These are phyloP conservation scores for Panopea generosa DNA, from an alignment of 2,888 invertebrate species.

Conservation along the genomic window DNA sequence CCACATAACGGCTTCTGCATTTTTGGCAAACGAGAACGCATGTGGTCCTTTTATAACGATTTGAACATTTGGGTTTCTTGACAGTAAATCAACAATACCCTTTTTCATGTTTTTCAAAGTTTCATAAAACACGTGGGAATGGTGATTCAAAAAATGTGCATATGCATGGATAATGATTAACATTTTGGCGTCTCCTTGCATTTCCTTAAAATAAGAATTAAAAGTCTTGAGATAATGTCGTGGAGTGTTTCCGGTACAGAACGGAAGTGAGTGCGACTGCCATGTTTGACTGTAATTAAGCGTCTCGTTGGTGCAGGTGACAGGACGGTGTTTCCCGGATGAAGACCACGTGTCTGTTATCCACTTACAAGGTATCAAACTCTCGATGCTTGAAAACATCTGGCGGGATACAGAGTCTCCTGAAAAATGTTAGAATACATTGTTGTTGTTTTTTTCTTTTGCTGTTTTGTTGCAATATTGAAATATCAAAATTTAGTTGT, in stretches of 20 bases:
- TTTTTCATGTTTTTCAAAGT: conserved; percentile 31
- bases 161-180: conserved; percentile 40
- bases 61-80: conserved; percentile 23
- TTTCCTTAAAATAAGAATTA: conserved; percentile 25
- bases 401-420: conserved; percentile 56
- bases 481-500: no score
- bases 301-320: conserved; percentile 28
- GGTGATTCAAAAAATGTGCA: conserved; percentile 47
- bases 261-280: conserved; percentile 52
- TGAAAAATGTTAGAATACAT: no score
- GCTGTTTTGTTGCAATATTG: no score
- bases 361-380: conserved; percentile 32
- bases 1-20: conserved; percentile 44
- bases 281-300: conserved; percentile 42
- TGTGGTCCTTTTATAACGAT: conserved; percentile 56
- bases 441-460: no score
- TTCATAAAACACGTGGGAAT: conserved; percentile 46
- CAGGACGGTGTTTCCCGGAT: conserved; percentile 47
- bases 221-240: conserved; percentile 49
- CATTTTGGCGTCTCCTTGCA: conserved; percentile 7
- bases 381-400: conserved; percentile 31
- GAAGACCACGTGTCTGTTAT: conserved; percentile 42
- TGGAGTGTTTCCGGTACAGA: conserved; percentile 46
- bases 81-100: conserved; percentile 23
- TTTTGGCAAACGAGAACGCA: conserved; percentile 50